Base-by-base conservation (phyloP, 2,113 vertebrate genomes). In the Eubucco bourcierii region DNA sequence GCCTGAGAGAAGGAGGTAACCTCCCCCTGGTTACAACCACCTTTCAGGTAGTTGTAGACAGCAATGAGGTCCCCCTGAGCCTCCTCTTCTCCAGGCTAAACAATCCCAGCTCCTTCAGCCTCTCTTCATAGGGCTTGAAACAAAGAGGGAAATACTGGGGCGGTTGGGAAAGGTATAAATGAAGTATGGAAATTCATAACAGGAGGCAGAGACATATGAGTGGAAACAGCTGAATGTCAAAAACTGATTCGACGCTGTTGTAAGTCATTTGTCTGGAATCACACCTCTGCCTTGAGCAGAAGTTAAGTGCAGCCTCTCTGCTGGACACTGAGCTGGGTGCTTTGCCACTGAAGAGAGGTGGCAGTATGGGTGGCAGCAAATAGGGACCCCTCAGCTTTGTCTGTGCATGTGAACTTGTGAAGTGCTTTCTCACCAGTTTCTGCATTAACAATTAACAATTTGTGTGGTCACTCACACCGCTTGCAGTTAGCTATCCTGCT, bases 351-450 rank as follows among this genome's bases (percentile, higher is more conserved):
- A 23, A 39, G 37, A 12, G 12, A 14, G 41, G 31, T 1, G 12
- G 6, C 28, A 46, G 27, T 2, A 9, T 0, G 0, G 66, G 16
- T 66, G 44, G n/a, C 16, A 18, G 27, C 17, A 21, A 16, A 46
- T 75, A 61, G 39, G 39, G 66, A 6, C 23, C 28, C 10, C 66
- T 59, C 7, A 3, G 47, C 20, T 67, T n/a, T 27, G 34, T 44
- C 28, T 19, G 24, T 63, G 47, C 4, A 1, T 47, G 6, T 1
- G 2, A 33, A 12, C 47, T 66, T 1, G 0, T 2, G 13, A n/a
- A n/a, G 17, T 12, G 7, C 34, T 55, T 37, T 41, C 33, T 59
- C 20, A n/a, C 37, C 39, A 52, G 11, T 29, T 3, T 10, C 9
- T 37, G 23, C n/a, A 9, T 12, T 12, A 34, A 7, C 15, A 41